Percentiles rank a stretch among this genome's conserved stretches.
These are phyloP conservation scores for Carollia perspicillata DNA, from an alignment of 2,113 vertebrate genomes.

Conservation along the genomic window DNA sequence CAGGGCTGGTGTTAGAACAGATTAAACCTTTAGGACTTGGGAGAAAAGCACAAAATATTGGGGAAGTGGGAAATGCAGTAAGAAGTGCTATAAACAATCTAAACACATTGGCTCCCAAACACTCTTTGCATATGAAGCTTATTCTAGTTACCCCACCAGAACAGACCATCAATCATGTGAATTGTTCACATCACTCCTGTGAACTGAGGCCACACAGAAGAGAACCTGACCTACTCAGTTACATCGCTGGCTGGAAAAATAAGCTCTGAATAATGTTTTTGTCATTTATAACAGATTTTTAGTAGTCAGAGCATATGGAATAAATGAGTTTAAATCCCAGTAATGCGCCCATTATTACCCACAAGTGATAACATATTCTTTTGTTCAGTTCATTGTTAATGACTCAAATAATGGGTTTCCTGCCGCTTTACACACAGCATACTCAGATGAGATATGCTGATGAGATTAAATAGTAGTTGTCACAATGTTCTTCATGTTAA, in stretches of 20 bases:
- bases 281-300: neutral
- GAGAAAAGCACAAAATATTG: neutral
- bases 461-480: slow-evolving; percentile 30
- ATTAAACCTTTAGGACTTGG: neutral
- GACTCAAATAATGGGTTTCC: slow-evolving; percentile 22
- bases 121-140: neutral
- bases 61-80: neutral
- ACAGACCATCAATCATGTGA: neutral
- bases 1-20: neutral
- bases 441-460: neutral
- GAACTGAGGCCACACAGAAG: neutral
- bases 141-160: neutral
- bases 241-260: neutral
- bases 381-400: slow-evolving; percentile 45
- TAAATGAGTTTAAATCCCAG: neutral
- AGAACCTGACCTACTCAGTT: neutral
- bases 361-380: neutral
- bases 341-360: neutral
- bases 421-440: slow-evolving; percentile 16
- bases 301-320: slow-evolving; percentile 4
- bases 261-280: neutral
- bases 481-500: slow-evolving; percentile 45
- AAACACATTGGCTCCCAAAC: neutral
- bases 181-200: neutral
- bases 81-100: neutral